Evolutionary conservation across 2,113 vertebrate species (phyloP), one percentile per base, ranked within the genome.

Genomic region (Colistium nudipinnis): DNA sequence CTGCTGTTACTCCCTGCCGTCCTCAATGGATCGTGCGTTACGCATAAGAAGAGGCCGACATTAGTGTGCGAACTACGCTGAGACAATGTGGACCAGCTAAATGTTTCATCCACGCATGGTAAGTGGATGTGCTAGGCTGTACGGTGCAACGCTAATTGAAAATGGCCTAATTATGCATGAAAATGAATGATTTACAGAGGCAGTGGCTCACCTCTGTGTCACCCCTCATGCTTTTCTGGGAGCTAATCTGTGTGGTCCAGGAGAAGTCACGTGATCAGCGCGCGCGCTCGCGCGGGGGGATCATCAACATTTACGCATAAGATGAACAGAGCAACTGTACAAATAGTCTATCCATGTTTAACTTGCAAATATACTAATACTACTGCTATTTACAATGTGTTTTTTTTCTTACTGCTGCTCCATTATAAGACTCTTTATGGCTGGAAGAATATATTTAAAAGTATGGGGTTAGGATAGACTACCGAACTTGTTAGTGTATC

Each of bases 131-230:
- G 25, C 10, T 13, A 1, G 3, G 66, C 68, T 63, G 72, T 36
- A 69, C 67, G 19, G n/a, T 24, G 48, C 52, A 4, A 35, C 9
- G 43, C 62, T 85, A 82, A 85, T 85, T 80, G 62, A 74, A 70
- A 41, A 74, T 74, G 71, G 65, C 45, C n/a, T n/a, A 55, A 66
- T 47, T 56, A 47, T 52, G 78, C 73, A 78, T 81, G 74, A 82
- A 82, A 81, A 78, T 60, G 9, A 89, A 87, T 81, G 65, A 86
- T 90, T 88, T 1, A 90, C 76, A 67, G 55, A 41, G 68, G 78
- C 16, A 35, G 53, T 38, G 78, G 61, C 65, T 89, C 78, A 88
- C 83, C 86, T 76, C 85, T 78, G 67, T 54, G 20, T 88, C 67
- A 89, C 75, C 81, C 73, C 63, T 43, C 12, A 39, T 69, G 62